phyloP scores from a whole-genome alignment of 2,888 invertebrate species.

The Furcula furcula region DNA sequence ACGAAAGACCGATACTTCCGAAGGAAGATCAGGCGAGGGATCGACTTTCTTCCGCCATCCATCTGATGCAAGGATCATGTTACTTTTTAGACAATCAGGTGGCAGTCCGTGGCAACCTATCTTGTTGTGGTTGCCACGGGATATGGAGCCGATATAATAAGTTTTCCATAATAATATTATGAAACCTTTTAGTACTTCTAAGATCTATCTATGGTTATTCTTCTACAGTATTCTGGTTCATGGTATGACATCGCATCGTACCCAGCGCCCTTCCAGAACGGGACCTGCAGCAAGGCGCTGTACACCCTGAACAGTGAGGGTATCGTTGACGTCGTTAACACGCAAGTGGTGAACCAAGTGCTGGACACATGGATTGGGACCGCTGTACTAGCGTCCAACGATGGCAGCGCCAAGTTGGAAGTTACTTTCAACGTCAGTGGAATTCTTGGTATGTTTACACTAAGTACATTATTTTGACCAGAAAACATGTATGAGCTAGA shows the following conservation, averaged over 20 bases:
- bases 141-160: too few relatives aligned
- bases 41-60: too few relatives aligned
- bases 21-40: too few relatives aligned
- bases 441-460: conserved; percentile 7
- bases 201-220: not conserved
- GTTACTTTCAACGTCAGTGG: conserved; percentile 82
- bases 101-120: too few relatives aligned
- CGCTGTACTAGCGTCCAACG: conserved; percentile 53
- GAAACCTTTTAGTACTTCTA: too few relatives aligned
- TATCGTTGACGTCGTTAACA: conserved; percentile 26
- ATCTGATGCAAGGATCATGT: too few relatives aligned
- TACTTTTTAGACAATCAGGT: too few relatives aligned
- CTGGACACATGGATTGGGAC: conserved; percentile 36
- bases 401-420: conserved; percentile 81
- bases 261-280: conserved; percentile 42
- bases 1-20: too few relatives aligned
- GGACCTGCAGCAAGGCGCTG: conserved; percentile 44
- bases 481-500: too few relatives aligned
- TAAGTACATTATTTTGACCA: too few relatives aligned
- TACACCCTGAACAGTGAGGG: conserved; percentile 31
- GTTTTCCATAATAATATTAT: too few relatives aligned
- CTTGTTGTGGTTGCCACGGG: too few relatives aligned
- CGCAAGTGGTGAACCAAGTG: conserved; percentile 40
- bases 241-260: conserved; percentile 53
- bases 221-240: conserved; percentile 37